Percentiles rank a stretch among this genome's conserved stretches.
Conservation (phyloP, 1,140 invertebrate species). For the Eumeta japonica region DNA sequence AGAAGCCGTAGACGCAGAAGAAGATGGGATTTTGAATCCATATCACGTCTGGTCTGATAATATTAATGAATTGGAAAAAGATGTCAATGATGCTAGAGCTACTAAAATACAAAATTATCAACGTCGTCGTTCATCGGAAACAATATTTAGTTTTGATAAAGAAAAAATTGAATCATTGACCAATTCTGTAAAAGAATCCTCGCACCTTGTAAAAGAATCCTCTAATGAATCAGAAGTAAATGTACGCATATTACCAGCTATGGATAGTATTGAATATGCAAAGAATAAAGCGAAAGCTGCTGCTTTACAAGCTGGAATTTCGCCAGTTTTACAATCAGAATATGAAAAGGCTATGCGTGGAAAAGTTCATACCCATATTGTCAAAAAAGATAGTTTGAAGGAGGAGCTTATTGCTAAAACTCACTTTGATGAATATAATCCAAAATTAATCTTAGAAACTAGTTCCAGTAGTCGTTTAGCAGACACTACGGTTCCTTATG, state of each 20-base stretch:
- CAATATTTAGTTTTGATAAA: conserved; percentile 70
- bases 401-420: conserved; percentile 64
- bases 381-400: conserved; percentile 59
- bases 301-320: conserved; percentile 27
- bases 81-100: conserved; percentile 49
- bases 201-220: conserved; percentile 53
- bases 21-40: too few species aligned
- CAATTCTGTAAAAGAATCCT: conserved; percentile 51
- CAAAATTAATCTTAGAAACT: conserved; percentile 54
- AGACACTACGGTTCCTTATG: conserved; percentile 51
- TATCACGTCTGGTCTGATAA: conserved; percentile 62
- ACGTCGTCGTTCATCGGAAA: conserved; percentile 58
- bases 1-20: conserved; percentile 44
- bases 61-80: conserved; percentile 55
- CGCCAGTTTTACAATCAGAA: conserved; percentile 56
- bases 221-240: conserved; percentile 59
- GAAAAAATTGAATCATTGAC: conserved; percentile 68
- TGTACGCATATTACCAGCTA: conserved; percentile 51
- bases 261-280: conserved; percentile 59
- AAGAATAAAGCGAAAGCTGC: conserved; percentile 50
- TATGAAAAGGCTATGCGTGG: conserved; percentile 61
- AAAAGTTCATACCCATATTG: conserved; percentile 54
- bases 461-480: conserved; percentile 52
- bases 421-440: conserved; percentile 65
- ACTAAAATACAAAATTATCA: conserved; percentile 51